A percentile compares a stretch with the other conserved stretches of the same genome.
Evolutionary conservation across 2,888 invertebrate species (phyloP).

Genomic region (Branchellion lobata): DNA sequence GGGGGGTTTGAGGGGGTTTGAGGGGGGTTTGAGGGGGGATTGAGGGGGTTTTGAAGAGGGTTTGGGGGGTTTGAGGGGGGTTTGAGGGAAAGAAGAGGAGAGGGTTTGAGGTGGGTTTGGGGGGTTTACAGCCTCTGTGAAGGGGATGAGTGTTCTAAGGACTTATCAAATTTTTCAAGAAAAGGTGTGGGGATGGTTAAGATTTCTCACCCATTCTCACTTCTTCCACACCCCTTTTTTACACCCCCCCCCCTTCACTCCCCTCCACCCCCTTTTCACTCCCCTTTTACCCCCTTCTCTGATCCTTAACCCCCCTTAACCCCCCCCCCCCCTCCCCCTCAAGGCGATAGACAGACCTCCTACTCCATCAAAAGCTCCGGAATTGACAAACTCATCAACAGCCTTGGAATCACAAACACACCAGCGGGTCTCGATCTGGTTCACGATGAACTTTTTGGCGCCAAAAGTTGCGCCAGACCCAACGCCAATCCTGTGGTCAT

Average conservation of each 20-base stretch:
- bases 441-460: conserved; percentile 40
- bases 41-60: no score
- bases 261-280: not conserved
- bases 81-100: no score
- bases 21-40: no score
- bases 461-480: conserved; percentile 35
- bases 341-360: conserved; percentile 27
- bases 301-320: not conserved
- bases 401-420: conserved; percentile 44
- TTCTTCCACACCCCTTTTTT: not conserved
- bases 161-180: no score
- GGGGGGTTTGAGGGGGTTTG: no score
- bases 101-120: no score
- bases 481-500: conserved; percentile 34
- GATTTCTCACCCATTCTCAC: not conserved
- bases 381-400: conserved; percentile 24
- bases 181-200: no score
- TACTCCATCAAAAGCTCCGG: conserved; percentile 25
- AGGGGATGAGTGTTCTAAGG: no score
- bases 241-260: not conserved
- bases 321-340: not conserved
- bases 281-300: not conserved
- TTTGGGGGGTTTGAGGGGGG: no score
- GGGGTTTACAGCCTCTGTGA: no score
- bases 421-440: conserved; percentile 37